Base-by-base conservation (phyloP, 64 coral and sea anemone species). In the Montipora capricornis region DNA sequence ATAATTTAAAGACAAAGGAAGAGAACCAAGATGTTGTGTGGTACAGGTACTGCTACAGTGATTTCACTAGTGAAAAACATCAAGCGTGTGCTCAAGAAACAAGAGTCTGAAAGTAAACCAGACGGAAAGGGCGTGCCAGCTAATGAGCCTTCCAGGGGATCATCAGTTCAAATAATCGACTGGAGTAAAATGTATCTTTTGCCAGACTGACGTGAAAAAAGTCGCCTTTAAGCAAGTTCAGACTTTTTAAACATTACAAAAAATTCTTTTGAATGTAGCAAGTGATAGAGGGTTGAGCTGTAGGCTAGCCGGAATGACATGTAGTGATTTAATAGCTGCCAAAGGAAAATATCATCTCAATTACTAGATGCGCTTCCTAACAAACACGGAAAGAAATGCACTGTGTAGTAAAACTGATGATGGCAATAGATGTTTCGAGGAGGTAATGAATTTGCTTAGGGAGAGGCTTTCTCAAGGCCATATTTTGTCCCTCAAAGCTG, bases 341-440 rank as follows among this genome's bases (percentile, higher is more conserved):
- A 22, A 86, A 86, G 58, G 81, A 64, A 84, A 84, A 64, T 84
- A 84, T 64, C 81, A 84, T 46, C 81, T 84, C 5, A 84, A 84
- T 15, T 84, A 49, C 51, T 62, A 82, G 14, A 82, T 50, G 11
- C 22, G 14, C 20, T 84, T 59, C 44, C 55, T 20, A 60, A 84
- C 4, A 84, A 84, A 68, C 13, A 68, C 64, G 6, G 17, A 14
- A n/a, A 14, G 17, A 68, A 68, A 68, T 14, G 17, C 16, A 4
- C 16, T 5, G 64, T 68, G 64, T 68, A 16, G 16, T 37, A 37
- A 37, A 37, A 37, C 37, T 37, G 37, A 37, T 37, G 37, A 37
- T 37, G 37, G 37, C 37, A 37, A 37, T 37, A 47, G 61, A 45
- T 87, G 83, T 48, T 87, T 87, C 47, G 52, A 87, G 20, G 83